A percentile compares a stretch with the other conserved stretches of the same genome.
These are phyloP conservation scores for Aspiorhynchus laticeps DNA, from an alignment of 2,113 vertebrate genomes.

Conservation along the genomic window DNA sequence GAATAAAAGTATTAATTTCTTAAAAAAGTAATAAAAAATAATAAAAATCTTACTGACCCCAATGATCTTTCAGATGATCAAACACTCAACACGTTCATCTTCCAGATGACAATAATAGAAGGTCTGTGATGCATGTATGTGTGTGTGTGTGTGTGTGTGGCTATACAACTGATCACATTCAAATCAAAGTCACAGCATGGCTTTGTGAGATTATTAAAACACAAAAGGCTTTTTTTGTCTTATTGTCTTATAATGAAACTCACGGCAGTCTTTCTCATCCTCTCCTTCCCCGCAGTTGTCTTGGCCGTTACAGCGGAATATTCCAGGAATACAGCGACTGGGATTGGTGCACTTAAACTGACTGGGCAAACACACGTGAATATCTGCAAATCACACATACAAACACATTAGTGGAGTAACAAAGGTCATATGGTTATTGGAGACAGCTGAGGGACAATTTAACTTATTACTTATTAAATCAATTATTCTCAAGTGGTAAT, in stretches of 20 bases:
- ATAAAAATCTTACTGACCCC: not conserved
- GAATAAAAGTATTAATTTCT: not conserved
- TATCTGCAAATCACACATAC: constrained; percentile 74
- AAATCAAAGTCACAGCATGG: not conserved
- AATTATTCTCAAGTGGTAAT: not conserved
- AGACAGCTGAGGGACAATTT: not conserved
- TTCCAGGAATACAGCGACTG: constrained; percentile 94
- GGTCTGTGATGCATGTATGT: too few species aligned
- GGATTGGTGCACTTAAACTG: constrained; percentile 96
- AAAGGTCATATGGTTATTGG: constrained; percentile 5
- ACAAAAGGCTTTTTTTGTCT: not conserved
- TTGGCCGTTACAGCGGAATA: constrained; percentile 97
- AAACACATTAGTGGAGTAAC: not conserved
- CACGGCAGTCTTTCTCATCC: constrained; percentile 96
- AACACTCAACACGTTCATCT: not conserved
- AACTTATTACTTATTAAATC: not conserved
- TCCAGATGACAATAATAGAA: not conserved
- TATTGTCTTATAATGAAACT: constrained; percentile 65
- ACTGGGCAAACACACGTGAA: constrained; percentile 94
- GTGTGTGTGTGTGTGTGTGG: not conserved
- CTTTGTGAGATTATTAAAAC: not conserved
- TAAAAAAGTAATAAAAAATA: not conserved
- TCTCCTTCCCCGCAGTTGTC: constrained; percentile 96
- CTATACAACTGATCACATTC: not conserved
- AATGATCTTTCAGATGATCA: not conserved